Base-by-base conservation (phyloP, 2,888 invertebrate species). In the Scelioninae gen. 1 region DNA sequence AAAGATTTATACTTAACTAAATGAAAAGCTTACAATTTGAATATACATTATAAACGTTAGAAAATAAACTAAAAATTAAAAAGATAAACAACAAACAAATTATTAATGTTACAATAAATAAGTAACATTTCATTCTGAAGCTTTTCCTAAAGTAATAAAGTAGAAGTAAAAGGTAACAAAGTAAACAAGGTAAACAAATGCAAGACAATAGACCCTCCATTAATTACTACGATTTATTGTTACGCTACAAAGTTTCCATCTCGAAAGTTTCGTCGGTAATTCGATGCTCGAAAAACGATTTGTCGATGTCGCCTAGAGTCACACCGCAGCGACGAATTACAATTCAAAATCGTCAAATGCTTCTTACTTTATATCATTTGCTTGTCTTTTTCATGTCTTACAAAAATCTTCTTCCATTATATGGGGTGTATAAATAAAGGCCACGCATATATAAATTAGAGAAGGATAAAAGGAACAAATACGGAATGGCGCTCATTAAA, bases 171-270 rank as follows among this genome's bases (percentile, higher is more conserved):
- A n/a, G n/a, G n/a, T n/a, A n/a, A 66, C 7, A 66, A 29, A 23
- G 1, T 47, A 47, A 43, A 43, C 10, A 76, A 71, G 60, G 65
- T 34, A 66, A 79, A 83, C 47, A 69, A 82, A 83, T 74, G 56
- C 63, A 74, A 62, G 43, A 66, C 63, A 58, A 55, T n/a, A 11
- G 10, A 9, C 32, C 43, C 85, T 86, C 81, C 85, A 87, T 88
- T 88, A 88, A 87, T 89, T 87, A 88, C 88, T 90, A 90, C 87
- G 83, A 87, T 91, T 91, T 91, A 90, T 91, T 90, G 83, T 89
- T 88, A 90, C 86, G 85, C 88, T 90, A 89, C 88, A 90, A 87
- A 85, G 78, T 83, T 84, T 76, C 84, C 84, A 83, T 83, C 82
- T 84, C 77, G 71, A 85, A 84, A 84, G 77, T 83, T 81, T 84